Percentiles rank a stretch among this genome's conserved stretches.
Evolutionary conservation across 1,140 invertebrate genomes (phyloP).

Genomic region (Oedothorax gibbosus): DNA sequence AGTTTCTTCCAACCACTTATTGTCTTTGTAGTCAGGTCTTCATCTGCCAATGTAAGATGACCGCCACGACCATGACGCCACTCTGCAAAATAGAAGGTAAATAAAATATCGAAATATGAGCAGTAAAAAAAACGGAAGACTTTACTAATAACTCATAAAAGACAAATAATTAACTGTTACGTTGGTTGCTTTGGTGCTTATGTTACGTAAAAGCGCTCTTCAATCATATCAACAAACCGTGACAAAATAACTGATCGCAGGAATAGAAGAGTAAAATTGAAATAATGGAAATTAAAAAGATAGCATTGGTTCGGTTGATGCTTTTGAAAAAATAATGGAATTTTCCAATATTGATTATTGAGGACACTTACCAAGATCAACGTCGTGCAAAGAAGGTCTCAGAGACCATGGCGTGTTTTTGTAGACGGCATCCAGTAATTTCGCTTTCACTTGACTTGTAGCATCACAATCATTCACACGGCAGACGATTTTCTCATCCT

Average conservation of each 20-base stretch:
- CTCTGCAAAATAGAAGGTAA: conserved; percentile 66
- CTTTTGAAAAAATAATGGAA: no score
- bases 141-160: no score
- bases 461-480: conserved; percentile 98
- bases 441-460: conserved; percentile 97
- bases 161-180: no score
- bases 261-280: no score
- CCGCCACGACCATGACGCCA: conserved; percentile 74
- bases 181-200: no score
- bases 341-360: background rate
- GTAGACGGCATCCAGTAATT: conserved; percentile 97
- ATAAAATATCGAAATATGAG: background rate
- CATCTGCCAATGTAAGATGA: conserved; percentile 90
- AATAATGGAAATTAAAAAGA: no score
- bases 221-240: background rate
- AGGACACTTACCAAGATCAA: conserved; percentile 78
- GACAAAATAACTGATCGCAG: background rate
- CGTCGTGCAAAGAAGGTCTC: conserved; percentile 88
- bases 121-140: background rate
- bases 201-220: background rate
- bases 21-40: conserved; percentile 91
- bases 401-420: conserved; percentile 94
- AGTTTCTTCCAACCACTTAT: conserved; percentile 89
- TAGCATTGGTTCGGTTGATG: no score
- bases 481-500: conserved; percentile 94